Evolutionary conservation across 2,888 invertebrate genomes (phyloP).

Genomic region (Heliconius erato): DNA sequence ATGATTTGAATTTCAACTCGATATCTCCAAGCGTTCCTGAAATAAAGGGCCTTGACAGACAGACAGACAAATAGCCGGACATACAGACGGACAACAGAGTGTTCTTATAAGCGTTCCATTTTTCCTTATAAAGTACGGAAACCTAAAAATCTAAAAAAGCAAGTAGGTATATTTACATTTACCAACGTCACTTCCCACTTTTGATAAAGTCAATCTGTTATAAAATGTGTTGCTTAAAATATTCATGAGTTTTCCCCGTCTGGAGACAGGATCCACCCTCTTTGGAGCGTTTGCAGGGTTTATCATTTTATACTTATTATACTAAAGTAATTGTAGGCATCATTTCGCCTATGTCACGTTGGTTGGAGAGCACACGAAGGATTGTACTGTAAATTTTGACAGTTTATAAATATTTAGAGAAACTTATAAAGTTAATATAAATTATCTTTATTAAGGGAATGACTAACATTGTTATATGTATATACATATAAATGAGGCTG

Average conservation of each 20-base stretch:
- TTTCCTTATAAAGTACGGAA: too few relatives aligned
- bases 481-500: too few relatives aligned
- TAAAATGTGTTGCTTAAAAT: conserved; percentile 64
- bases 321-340: conserved; percentile 9
- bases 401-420: not conserved
- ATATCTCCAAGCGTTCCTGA: too few relatives aligned
- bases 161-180: conserved; percentile 9
- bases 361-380: not conserved
- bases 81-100: too few relatives aligned
- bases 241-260: conserved; percentile 69
- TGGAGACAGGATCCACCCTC: conserved; percentile 54
- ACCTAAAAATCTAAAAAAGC: not conserved
- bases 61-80: too few relatives aligned
- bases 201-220: conserved; percentile 56
- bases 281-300: not conserved
- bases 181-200: conserved; percentile 17
- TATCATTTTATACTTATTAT: conserved; percentile 27
- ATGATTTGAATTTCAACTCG: too few relatives aligned
- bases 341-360: not conserved
- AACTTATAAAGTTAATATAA: not conserved
- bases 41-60: too few relatives aligned
- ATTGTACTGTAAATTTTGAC: not conserved
- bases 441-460: not conserved
- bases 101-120: too few relatives aligned
- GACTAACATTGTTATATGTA: too few relatives aligned